Evolutionary conservation across 2,888 invertebrate genomes (phyloP), one percentile per base, ranked within the genome.

Genomic region (Scaptomyza cyrtandrae): DNA sequence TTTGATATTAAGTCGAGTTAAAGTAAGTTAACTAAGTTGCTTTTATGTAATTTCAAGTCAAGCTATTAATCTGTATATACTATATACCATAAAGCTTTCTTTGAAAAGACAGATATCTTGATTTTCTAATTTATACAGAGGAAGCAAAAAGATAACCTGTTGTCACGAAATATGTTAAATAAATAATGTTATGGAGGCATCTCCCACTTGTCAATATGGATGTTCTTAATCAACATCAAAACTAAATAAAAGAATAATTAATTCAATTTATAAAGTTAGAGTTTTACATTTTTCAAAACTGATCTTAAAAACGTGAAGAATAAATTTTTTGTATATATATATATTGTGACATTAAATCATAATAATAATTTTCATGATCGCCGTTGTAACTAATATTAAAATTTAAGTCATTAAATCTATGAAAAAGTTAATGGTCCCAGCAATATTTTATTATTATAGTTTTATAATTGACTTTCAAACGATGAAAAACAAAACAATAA

Each of bases 121-220:
- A 33, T 33, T 3, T 31, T 6, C 11, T 10, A 11, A 58, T 41
- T 52, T 39, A 58, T 33, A 64, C 5, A n/a, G 27, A 65, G 53
- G 65, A 33, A 71, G 37, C 37, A 24, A 5, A 1, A 10, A 19
- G 45, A 44, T 57, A 31, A 19, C 6, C 29, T 46, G n/a, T 52
- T 37, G 41, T 72, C 71, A 71, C 71, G 71, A 57, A 43, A 50
- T 71, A 66, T 66, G 67, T 27, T 53, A 56, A 71, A 45, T 29
- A 10, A 3, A 13, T 6, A 39, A 13, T 45, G 64, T 9, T 44
- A 41, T 59, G 27, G 10, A 45, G 11, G 9, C 43, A 71, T 52
- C 59, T 39, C 14, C 1, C 9, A 57, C 13, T 10, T 13, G 3
- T 35, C n/a, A 50, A 27, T 37, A 6, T n/a, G 2, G 7, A 6